Evolutionary conservation across 2,888 invertebrate species (phyloP), one percentile per base, ranked within the genome.

Genomic region (Schizaphis graminum): DNA sequence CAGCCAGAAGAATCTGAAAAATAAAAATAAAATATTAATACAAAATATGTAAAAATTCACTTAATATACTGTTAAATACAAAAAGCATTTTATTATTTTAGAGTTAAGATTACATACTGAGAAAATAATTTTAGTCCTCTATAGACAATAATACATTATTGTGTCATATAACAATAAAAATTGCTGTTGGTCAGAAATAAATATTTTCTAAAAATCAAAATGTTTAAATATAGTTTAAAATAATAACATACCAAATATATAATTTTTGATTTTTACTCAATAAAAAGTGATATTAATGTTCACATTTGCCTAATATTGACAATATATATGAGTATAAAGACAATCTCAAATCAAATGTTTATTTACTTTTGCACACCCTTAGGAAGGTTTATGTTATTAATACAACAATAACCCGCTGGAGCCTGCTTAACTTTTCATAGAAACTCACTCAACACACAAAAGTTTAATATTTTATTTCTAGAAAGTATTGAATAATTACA

Each of bases 381-480:
- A 91, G 91, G 91, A 91, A 91, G 53, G 53, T 91, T 28, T 47
- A 77, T 53, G 77, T 41, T 67, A 44, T 7, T 8, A 56, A 84
- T 84, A 28, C 2, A 53, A 91, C 84, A 91, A 84, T 35, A 91
- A 84, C 91, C 53, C 53, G 84, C 91, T 91, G 84, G 84, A 84
- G 84, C 53, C 28, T 91, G 84, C 91, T 56, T 67, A 61, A n/a
- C 24, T 77, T 57, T 26, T 13, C 4, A 28, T 26, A 13, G 41
- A 85, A 24, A n/a, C n/a, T 67, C 13, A n/a, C n/a, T 67, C 13
- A 67, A 67, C 11, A 13, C n/a, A 11, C 26, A 13, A 13, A 67
- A 67, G 13, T 67, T n/a, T 13, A 67, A 67, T 67, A 67, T 67
- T n/a, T 67, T 67, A 67, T n/a, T 67, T 67, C 5, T 56, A 67